Base-by-base conservation (phyloP, 1,140 invertebrate species). In the Macrotrachela quadricornifera region DNA sequence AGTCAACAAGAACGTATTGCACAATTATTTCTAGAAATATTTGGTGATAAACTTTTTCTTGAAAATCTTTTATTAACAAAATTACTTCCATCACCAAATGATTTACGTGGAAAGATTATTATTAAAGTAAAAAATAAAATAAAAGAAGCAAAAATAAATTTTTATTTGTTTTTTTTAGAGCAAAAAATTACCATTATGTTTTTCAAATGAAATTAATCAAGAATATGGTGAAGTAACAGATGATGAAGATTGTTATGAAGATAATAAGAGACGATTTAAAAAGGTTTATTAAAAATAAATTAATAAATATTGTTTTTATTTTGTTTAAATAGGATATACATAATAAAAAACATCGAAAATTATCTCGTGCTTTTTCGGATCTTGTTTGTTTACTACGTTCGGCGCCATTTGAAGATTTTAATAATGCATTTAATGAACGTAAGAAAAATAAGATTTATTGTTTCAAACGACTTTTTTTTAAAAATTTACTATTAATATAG, bases 321-420 rank as follows among this genome's bases (percentile, higher is more conserved):
- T 4, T 30, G 2, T 30, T 30, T 8, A 4, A 30, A 30, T 4
- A 30, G 21, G 13, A 42, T 10, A 4, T 42, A 4, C 13, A 15
- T 42, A 42, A 13, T 14, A 13, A 13, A 14, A 15, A 15, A 15
- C 10, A 13, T 42, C 41, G 13, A 42, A 42, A 42, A n/a, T 16
- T 42, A 42, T 42, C 41, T 42, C 13, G 15, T 42, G 6, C 10
- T 8, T 58, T 69, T 47, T 67, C 66, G 10, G 65, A 68, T 54
- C 46, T 68, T 37, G 62, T 68, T 10, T 63, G 56, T 45, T 66
- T 63, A 44, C 65, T 59, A 58, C 59, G 62, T 38, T 67, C 66
- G 6, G 59, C 58, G n/a, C 57, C 64, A 51, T 67, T 68, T 60
- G 60, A 66, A 37, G 63, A 67, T 56, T 67, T 69, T 49, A 61